phyloP scores from a whole-genome alignment of 53 echinoderm and acorn worm genomes.

The Arbacia lixula region DNA sequence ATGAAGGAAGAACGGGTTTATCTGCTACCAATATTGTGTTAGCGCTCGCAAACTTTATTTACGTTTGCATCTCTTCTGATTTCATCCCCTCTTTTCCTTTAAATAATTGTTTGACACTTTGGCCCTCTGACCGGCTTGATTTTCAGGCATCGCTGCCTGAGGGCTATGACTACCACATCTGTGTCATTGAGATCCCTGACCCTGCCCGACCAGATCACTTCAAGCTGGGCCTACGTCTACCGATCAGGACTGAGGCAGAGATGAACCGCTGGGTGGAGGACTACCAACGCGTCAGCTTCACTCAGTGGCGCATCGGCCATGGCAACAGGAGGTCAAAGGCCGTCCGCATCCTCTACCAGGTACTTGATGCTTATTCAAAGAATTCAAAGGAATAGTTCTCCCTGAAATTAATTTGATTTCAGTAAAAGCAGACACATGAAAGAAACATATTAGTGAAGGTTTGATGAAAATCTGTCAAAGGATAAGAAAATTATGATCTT shows the following conservation, averaged over 20 bases:
- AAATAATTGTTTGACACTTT: too few relatives aligned
- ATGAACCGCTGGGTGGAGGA: conserved; percentile 42
- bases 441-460: too few relatives aligned
- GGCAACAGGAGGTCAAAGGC: conserved; percentile 48
- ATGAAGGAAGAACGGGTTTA: background rate
- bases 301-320: conserved; percentile 26
- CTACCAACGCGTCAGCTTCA: conserved; percentile 40
- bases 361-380: too few relatives aligned
- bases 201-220: conserved; percentile 19
- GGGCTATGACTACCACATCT: conserved; percentile 49
- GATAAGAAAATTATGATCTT: too few relatives aligned
- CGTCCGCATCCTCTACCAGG: conserved; percentile 37
- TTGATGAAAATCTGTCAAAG: too few relatives aligned
- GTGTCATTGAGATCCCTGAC: conserved; percentile 43
- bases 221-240: conserved; percentile 41
- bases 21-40: background rate
- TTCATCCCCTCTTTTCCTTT: too few relatives aligned
- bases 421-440: too few relatives aligned
- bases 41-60: too few relatives aligned
- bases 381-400: too few relatives aligned
- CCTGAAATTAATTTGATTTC: too few relatives aligned
- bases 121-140: background rate
- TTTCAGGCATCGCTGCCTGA: conserved; percentile 27
- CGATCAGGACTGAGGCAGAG: conserved; percentile 14
- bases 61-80: background rate